Evolutionary conservation across 2,888 invertebrate species (phyloP), one percentile per base, ranked within the genome.

Genomic region (Ashinkailepas kermadecensis): DNA sequence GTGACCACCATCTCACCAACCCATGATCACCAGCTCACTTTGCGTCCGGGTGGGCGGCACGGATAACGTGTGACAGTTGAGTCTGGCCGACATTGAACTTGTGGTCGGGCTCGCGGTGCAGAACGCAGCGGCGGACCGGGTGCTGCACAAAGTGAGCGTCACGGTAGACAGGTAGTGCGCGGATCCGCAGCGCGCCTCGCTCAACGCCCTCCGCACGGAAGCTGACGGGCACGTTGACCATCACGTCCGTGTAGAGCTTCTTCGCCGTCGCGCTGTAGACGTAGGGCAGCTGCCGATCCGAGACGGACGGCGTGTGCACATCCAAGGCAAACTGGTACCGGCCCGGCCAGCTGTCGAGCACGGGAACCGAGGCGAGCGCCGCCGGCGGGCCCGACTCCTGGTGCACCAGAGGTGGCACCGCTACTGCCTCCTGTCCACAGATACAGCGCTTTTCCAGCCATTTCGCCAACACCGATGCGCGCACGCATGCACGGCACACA

Each of bases 181-280:
- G 74, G 56, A 74, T 74, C 10, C 54, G 54, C 74, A 74, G 74
- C 54, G 18, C 21, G 56, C 21, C 7, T 9, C 21, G 54, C 3
- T 56, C 54, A 1, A 11, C 74, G 13, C 54, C 74, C 12, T 8
- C 21, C 15, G 13, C 12, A 1, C 18, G 54, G 74, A 74, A 74
- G 54, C 56, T 56, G 81, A 84, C 83, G 10, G 84, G 84, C 23
- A 84, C 83, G 4, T 83, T 82, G 65, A 83, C 83, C 81, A 83
- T 84, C 57, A 84, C 82, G 80, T 83, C 83, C 13, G 84, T 84
- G 81, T 84, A 84, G 21, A 84, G 81, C 59, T 84, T 84, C 56
- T 83, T 82, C 1, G 82, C 82, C 56, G 81, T 78, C 3, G n/a
- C 82, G 80, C 83, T 83, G 74, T 56, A 74, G 0, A 74, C 74